phyloP scores from a whole-genome alignment of 2,797 vertebrate species.

The Triplophysa bombifrons region DNA sequence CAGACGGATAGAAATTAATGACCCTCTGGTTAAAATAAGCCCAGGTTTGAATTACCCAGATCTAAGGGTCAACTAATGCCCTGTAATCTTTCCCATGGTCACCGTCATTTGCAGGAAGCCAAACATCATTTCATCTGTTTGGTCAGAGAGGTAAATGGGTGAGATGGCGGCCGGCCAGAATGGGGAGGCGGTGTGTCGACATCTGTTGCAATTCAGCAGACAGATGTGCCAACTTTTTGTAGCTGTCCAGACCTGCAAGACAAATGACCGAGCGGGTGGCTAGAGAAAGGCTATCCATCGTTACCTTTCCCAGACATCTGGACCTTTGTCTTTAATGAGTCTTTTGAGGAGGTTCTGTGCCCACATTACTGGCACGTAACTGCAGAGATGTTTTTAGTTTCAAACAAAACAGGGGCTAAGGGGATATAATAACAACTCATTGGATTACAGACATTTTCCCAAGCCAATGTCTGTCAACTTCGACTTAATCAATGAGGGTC shows the following conservation, averaged over 20 bases:
- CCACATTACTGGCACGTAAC: conserved; percentile 23
- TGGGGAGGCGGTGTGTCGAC: conserved; percentile 49
- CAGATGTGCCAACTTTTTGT: conserved; percentile 58
- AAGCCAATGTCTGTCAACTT: conserved; percentile 19
- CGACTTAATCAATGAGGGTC: conserved; percentile 22
- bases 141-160: conserved; percentile 50
- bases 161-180: conserved; percentile 53
- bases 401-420: conserved; percentile 31
- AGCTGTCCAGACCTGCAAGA: conserved; percentile 55
- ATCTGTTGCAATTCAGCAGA: conserved; percentile 58
- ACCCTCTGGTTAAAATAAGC: conserved; percentile 14
- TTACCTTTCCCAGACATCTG: conserved; percentile 50
- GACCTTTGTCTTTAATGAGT: conserved; percentile 47
- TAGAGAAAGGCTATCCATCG: conserved; percentile 31
- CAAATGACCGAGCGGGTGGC: conserved; percentile 51
- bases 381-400: conserved; percentile 44
- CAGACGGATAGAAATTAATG: conserved; percentile 25
- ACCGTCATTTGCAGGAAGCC: conserved; percentile 35
- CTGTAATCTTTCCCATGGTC: conserved; percentile 3
- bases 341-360: conserved; percentile 25
- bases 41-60: conserved; percentile 29
- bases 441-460: conserved; percentile 30
- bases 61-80: conserved; percentile 9
- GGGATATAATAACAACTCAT: conserved; percentile 38
- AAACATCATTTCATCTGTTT: conserved; percentile 8